Evolutionary conservation across 2,797 vertebrate genomes (phyloP).

Genomic region (Choloepus didactylus): DNA sequence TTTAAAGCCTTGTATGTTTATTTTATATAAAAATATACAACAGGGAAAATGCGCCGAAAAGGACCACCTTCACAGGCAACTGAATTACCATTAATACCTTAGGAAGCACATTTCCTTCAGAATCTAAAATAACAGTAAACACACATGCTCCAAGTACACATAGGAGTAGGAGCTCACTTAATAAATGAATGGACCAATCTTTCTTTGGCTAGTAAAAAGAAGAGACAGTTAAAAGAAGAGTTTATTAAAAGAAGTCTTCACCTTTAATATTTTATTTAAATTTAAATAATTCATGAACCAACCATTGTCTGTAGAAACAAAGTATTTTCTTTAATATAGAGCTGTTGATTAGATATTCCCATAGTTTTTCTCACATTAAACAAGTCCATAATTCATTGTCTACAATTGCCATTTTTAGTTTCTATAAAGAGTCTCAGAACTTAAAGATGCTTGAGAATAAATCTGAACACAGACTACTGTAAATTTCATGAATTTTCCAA

Average conservation of each 20-base stretch:
- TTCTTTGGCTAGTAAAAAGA: background rate
- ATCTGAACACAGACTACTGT: background rate
- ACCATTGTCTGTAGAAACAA: background rate
- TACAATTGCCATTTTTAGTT: background rate
- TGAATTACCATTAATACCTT: background rate
- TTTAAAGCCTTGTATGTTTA: background rate
- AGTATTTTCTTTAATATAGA: background rate
- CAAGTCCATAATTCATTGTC: background rate
- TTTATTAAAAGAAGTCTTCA: background rate
- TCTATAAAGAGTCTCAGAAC: background rate
- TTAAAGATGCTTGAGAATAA: background rate
- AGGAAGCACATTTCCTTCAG: background rate
- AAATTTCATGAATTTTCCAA: background rate
- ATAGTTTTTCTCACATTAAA: background rate
- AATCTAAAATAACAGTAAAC: background rate
- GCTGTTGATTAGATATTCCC: background rate
- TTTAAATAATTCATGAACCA: background rate
- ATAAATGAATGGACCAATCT: no score
- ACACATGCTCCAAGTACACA: no score
- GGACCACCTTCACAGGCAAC: background rate
- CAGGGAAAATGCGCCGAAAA: background rate
- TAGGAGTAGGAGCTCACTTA: background rate
- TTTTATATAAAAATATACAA: background rate
- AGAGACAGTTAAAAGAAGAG: background rate
- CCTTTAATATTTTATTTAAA: background rate